Conservation (phyloP, 2,113 vertebrate genomes). For the Gila orcuttii region DNA sequence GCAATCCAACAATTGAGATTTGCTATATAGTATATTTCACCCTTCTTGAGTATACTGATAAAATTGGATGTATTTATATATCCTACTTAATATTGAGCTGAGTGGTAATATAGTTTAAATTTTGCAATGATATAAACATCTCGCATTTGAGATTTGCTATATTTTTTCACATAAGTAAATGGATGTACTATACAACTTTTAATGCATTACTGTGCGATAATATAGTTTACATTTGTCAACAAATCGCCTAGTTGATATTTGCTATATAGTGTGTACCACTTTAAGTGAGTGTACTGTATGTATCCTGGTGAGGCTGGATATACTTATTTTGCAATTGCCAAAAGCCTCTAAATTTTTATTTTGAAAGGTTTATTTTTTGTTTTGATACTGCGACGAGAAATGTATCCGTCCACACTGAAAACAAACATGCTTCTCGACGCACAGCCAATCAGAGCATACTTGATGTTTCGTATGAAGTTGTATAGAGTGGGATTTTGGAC, state of each 20-base stretch:
- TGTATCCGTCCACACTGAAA: not conserved
- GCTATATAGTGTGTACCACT: not conserved
- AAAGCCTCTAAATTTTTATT: not conserved
- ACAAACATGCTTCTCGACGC: not conserved
- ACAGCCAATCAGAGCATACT: not conserved
- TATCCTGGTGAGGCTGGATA: not conserved
- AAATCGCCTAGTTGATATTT: not conserved
- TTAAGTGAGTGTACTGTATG: not conserved
- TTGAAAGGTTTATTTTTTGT: not conserved
- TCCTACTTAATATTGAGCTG: too few relatives aligned
- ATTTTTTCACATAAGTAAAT: too few relatives aligned
- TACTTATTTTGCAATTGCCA: not conserved
- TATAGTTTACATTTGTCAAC: not conserved
- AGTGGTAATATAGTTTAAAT: not conserved
- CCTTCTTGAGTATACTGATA: too few relatives aligned
- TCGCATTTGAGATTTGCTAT: not conserved
- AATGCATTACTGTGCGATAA: not conserved
- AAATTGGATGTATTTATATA: too few relatives aligned
- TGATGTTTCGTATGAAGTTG: not conserved
- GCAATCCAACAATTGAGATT: too few relatives aligned
- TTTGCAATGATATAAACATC: not conserved
- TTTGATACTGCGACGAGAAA: not conserved
- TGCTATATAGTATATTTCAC: too few relatives aligned
- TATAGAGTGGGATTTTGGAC: not conserved
- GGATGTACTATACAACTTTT: too few relatives aligned